Evolutionary conservation across 1,140 invertebrate species (phyloP).

Genomic region (Drosophila suzukii): DNA sequence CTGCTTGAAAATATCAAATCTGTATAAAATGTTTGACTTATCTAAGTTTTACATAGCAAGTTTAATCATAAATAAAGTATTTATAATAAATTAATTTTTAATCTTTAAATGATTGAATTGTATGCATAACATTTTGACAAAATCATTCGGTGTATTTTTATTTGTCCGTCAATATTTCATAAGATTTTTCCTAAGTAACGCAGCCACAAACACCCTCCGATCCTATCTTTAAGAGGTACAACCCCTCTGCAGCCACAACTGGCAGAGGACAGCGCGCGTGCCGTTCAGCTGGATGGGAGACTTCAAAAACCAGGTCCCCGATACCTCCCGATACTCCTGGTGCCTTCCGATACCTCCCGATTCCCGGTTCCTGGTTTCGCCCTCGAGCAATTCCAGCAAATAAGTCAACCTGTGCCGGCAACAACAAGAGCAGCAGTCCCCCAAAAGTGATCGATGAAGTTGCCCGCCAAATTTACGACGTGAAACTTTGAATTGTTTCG

Average conservation of each 20-base stretch:
- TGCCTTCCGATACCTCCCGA: constrained; percentile 4
- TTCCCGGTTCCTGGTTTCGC: constrained; percentile 30
- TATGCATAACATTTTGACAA: too few relatives aligned
- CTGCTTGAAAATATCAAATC: too few relatives aligned
- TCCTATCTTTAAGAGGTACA: neutral
- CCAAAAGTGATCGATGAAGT: constrained; percentile 84
- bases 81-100: too few relatives aligned
- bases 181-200: neutral
- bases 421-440: constrained; percentile 40
- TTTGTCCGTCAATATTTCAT: neutral
- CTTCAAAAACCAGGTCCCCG: constrained; percentile 22
- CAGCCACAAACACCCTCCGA: neutral
- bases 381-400: constrained; percentile 60
- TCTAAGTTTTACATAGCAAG: too few relatives aligned
- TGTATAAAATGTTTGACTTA: too few relatives aligned
- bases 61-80: too few relatives aligned
- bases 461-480: constrained; percentile 79
- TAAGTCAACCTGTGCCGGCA: constrained; percentile 73
- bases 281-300: constrained; percentile 58
- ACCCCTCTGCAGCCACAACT: constrained; percentile 20
- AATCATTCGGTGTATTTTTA: too few relatives aligned
- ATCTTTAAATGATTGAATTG: too few relatives aligned
- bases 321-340: neutral
- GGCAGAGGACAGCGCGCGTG: constrained; percentile 69
- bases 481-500: constrained; percentile 84